Evolutionary conservation across 2,888 invertebrate species (phyloP), one percentile per base, ranked within the genome.

Genomic region (Pardosa pseudoannulata): DNA sequence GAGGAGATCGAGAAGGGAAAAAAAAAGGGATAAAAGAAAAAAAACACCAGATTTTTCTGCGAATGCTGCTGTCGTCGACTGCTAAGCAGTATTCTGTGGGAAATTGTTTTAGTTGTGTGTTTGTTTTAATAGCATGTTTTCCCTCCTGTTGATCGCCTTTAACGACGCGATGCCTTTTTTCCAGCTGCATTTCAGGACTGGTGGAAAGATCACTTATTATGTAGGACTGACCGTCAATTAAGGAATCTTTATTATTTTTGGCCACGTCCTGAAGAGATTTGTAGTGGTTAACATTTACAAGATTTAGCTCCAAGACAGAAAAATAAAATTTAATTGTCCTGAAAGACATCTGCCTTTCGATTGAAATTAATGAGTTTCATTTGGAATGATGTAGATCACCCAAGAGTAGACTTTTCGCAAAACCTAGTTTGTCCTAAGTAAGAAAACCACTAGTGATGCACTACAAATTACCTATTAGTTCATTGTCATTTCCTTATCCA

Each of bases 111-210:
- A 70, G 68, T 27, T 74, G 80, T 23, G 11, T 67, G 50, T 68
- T 68, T 39, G 36, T 76, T 76, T 76, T 76, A 75, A 75, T 70
- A 46, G 41, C 31, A 19, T 41, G 31, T 76, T 71, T 72, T 39
- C 46, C 27, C 65, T 3, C 5, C 23, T 46, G 65, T 29, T 65
- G 23, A 41, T 70, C 28, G 39, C 70, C n/a, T 31, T 9, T 56
- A 56, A 56, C 56, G 56, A 56, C 11, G 41, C 7, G 3, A 46
- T 56, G n/a, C 56, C 56, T 56, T 23, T 6, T n/a, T 56, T 19
- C 56, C 56, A 56, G 56, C 19, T 56, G 56, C 11, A 2, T 56
- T 56, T 23, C 5, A 1, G 23, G 23, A 56, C 1, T 19, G 56
- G 56, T 56, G 23, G 23, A 56, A n/a, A 23, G 56, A 56, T 2